Base-by-base conservation (phyloP, 1,140 invertebrate species). In the Drosophila littoralis region DNA sequence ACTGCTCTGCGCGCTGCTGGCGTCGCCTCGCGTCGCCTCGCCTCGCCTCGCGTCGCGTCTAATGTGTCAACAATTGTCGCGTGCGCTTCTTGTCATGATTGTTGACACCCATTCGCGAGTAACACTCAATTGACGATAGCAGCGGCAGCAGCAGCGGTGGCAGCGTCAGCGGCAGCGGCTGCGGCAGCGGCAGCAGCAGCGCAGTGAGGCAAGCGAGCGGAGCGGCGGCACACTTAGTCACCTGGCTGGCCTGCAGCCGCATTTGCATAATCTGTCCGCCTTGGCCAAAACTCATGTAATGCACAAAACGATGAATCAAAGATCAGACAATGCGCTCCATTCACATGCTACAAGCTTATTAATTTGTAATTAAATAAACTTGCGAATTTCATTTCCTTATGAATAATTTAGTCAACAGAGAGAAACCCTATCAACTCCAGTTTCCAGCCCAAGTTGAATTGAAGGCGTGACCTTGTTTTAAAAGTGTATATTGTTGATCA, bases 41-140 rank as follows among this genome's bases (percentile, higher is more conserved):
- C 22, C 42, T 45, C 6, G 48, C 63, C 10, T 38, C 38, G 22
- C 22, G 43, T 67, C 17, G 52, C 43, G 32, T 58, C 51, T 50
- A 69, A 52, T 75, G 68, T 85, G 75, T 79, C 79, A 86, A 85
- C 82, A 81, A 54, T 71, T 67, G 83, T 86, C 82, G 83, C 82
- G 82, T 88, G 83, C 83, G 79, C 52, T 38, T 36, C 15, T 55
- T 64, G 40, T 51, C 51, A 15, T 61, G 46, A 60, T 61, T 68
- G 57, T 63, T 63, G 66, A 69, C 58, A 63, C 46, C 57, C 40
- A 36, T 46, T 65, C 33, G 43, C 7, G 48, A 15, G 50, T 42
- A 35, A 33, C 6, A 5, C 7, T 33, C 33, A 17, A 50, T 22
- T 36, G 36, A 28, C 36, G 15, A 17, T 33, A 61, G 28, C 6